phyloP scores from a whole-genome alignment of 2,888 invertebrate species.

The Metopia argyrocephala region DNA sequence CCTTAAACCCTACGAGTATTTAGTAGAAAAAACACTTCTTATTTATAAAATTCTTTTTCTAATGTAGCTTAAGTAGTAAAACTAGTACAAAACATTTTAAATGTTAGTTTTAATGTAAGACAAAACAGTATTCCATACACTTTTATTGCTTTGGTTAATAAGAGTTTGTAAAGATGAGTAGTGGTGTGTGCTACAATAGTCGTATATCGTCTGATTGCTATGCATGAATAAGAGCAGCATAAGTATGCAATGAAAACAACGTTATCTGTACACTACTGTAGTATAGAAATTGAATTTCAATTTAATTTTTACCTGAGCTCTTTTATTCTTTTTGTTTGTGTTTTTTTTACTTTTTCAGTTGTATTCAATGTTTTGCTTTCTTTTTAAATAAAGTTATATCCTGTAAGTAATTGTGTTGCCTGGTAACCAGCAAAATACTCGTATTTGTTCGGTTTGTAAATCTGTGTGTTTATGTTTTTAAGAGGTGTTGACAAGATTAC shows the following conservation, averaged over 20 bases:
- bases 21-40: too few species aligned
- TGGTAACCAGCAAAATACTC: neutral
- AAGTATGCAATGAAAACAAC: neutral
- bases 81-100: too few species aligned
- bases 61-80: too few species aligned
- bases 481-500: slow-evolving; percentile 55
- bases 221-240: slow-evolving; percentile 8
- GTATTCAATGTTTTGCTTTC: neutral
- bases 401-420: neutral
- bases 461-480: slow-evolving; percentile 4
- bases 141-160: neutral
- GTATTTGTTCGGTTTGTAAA: neutral
- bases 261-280: neutral
- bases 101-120: neutral
- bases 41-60: too few species aligned
- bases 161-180: neutral
- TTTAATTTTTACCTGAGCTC: slow-evolving; percentile 38
- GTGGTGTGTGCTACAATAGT: neutral
- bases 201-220: neutral
- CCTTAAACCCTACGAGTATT: too few species aligned
- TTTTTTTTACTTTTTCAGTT: slow-evolving; percentile 1
- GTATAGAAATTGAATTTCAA: neutral
- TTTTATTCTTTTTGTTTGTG: neutral
- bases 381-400: neutral
- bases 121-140: neutral